Evolutionary conservation across 1,140 invertebrate species (phyloP), one percentile per base, ranked within the genome.

Genomic region (Pseudachorutes palmiensis): DNA sequence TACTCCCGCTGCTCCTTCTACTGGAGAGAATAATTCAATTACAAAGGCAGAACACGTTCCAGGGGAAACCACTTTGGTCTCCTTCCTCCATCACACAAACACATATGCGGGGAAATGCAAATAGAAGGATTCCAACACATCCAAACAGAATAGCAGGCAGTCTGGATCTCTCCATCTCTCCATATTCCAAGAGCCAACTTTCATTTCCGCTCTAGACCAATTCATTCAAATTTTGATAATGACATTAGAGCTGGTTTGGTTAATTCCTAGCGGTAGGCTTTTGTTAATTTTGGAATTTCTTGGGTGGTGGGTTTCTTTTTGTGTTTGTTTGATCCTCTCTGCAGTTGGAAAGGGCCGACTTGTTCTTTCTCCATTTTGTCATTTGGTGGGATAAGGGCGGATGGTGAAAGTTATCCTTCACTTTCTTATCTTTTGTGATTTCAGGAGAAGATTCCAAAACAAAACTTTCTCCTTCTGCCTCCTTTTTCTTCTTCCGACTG

Each of bases 351-450:
- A n/a, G n/a, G n/a, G n/a, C n/a, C n/a, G n/a, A n/a, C n/a, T n/a
- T n/a, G n/a, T n/a, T n/a, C 36, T 19, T 41, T 41, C 36, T 41
- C 36, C 36, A 41, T 9, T 41, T 41, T 41, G 5, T 9, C 19
- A 41, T 9, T 19, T 41, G 36, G 19, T n/a, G n/a, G n/a, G 51
- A 55, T 12, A 55, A 16, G 51, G 14, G 51, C 51, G 9, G 51
- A 14, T 55, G 12, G 24, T 12, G 45, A 69, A 51, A 69, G 32
- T 48, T 28, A 64, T 68, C 66, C 51, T 45, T 59, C 49, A 63
- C 51, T 66, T 61, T 64, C 51, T 64, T 59, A 30, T 62, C 59
- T 51, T 28, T 36, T 41, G 57, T 45, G 26, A 60, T 60, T 60
- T 32, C 61, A 63, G 33, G 28, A 26, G 24, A 63, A 63, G 61